Evolutionary conservation across 1,140 invertebrate genomes (phyloP).

Genomic region (Idris sp.): DNA sequence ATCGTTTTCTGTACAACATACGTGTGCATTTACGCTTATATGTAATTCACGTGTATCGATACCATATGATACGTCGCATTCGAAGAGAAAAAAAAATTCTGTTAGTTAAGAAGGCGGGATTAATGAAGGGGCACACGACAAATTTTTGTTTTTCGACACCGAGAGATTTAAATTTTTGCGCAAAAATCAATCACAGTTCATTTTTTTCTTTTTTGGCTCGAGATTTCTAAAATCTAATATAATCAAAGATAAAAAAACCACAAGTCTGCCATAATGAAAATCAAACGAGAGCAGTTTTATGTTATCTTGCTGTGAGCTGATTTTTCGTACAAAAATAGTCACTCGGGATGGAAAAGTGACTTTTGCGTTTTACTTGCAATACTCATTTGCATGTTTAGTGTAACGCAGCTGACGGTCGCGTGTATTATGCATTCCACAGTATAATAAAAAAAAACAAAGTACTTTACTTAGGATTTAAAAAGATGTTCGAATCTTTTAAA

Average conservation of each 20-base stretch:
- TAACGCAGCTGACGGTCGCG: slow-evolving; percentile 26
- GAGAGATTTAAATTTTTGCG: too few relatives aligned
- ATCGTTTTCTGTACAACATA: slow-evolving; percentile 56
- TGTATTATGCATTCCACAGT: slow-evolving; percentile 42
- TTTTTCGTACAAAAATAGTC: too few relatives aligned
- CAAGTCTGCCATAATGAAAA: too few relatives aligned
- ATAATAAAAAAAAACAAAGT: slow-evolving; percentile 10
- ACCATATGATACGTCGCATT: slow-evolving; percentile 28
- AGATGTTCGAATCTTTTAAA: slow-evolving; percentile 45
- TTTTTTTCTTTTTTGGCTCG: too few relatives aligned
- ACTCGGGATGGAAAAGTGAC: background rate
- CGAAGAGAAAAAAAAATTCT: slow-evolving; percentile 23
- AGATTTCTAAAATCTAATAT: too few relatives aligned
- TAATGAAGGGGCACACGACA: slow-evolving; percentile 58
- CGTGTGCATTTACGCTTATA: slow-evolving; percentile 61
- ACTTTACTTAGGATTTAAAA: slow-evolving; percentile 28
- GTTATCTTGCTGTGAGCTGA: too few relatives aligned
- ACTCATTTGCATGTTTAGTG: slow-evolving; percentile 37
- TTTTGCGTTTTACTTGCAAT: slow-evolving; percentile 10
- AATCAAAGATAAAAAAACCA: too few relatives aligned
- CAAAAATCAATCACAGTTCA: too few relatives aligned
- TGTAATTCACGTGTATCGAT: slow-evolving; percentile 39
- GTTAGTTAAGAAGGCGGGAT: slow-evolving; percentile 19
- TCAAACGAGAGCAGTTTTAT: too few relatives aligned
- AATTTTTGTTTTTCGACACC: slow-evolving; percentile 28